Base-by-base conservation (phyloP, 2,888 invertebrate genomes). In the Mongoloraphidia duomilia region DNA sequence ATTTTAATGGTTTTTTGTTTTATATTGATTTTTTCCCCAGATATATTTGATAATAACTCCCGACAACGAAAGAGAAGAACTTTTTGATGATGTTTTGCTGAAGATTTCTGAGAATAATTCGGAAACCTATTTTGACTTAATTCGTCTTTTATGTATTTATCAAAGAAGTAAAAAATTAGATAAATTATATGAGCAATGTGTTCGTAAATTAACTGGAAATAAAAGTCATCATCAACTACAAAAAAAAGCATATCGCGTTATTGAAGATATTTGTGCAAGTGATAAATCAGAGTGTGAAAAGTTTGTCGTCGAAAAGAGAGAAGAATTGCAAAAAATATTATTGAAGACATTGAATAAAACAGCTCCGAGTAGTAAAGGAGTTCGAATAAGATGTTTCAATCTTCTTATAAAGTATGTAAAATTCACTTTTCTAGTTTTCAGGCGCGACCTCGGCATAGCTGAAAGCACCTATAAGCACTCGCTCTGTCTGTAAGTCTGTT, bases 101-200 rank as follows among this genome's bases (percentile, higher is more conserved):
- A 26, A 26, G 26, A 6, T 26, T 26, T 26, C 5, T 6, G 26
- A 26, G 6, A 26, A 26, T 6, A 26, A 26, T 26, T 26, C 26
- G 26, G 85, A 88, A 63, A 78, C 85, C 1, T 73, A 89, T 34
- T 70, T 88, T 49, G 92, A 93, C 65, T 68, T 94, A 34, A 70
- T 86, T 3, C 74, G 87, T 47, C 68, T 79, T 0, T 68, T 93
- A 51, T 74, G 88, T 0, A 71, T 84, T 0, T 83, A 85, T 61
- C 84, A 87, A 54, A 74, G 70, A 11, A 63, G 66, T 17, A 74
- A 74, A 1, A 71, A 76, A 49, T 71, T 91, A 2, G 66, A 76
- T 9, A 65, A 67, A 33, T 67, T 90, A 1, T 91, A 84, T 60
- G 74, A 82, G 11, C 72, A 74, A 49, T 81, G 80, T 64, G 73